Evolutionary conservation across 2,888 invertebrate genomes (phyloP).

Genomic region (Sminthurinus aureus): DNA sequence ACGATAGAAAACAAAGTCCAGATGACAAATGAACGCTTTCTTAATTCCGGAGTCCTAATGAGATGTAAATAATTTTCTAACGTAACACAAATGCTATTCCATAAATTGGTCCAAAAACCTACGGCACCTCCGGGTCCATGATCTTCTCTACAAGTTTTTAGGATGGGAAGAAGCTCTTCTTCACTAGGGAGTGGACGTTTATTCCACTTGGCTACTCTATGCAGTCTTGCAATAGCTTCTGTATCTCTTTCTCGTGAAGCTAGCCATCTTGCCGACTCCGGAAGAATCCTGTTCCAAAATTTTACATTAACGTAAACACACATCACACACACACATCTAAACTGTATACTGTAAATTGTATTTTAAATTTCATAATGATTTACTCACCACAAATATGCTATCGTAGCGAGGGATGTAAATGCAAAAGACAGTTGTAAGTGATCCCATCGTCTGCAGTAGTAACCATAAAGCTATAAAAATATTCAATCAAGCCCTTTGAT

Average conservation of each 20-base stretch:
- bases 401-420: constrained; percentile 42
- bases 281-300: constrained; percentile 55
- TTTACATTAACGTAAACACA: background rate
- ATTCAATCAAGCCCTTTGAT: no score
- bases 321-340: background rate
- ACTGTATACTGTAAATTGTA: no score
- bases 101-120: constrained; percentile 14
- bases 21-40: constrained; percentile 44
- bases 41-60: constrained; percentile 52
- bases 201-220: constrained; percentile 53
- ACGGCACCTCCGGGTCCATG: background rate
- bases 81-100: background rate
- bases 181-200: constrained; percentile 43
- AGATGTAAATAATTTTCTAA: constrained; percentile 49
- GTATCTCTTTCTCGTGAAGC: constrained; percentile 53
- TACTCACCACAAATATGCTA: constrained; percentile 52
- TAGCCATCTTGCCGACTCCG: constrained; percentile 57
- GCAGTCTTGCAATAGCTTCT: constrained; percentile 48
- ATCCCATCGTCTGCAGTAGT: constrained; percentile 52
- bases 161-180: constrained; percentile 48
- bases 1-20: constrained; percentile 55
- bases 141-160: constrained; percentile 45
- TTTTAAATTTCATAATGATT: no score
- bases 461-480: constrained; percentile 46
- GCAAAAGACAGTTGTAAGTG: constrained; percentile 54